Evolutionary conservation across 2,113 vertebrate species (phyloP).

Genomic region (Hydrolagus affinis): DNA sequence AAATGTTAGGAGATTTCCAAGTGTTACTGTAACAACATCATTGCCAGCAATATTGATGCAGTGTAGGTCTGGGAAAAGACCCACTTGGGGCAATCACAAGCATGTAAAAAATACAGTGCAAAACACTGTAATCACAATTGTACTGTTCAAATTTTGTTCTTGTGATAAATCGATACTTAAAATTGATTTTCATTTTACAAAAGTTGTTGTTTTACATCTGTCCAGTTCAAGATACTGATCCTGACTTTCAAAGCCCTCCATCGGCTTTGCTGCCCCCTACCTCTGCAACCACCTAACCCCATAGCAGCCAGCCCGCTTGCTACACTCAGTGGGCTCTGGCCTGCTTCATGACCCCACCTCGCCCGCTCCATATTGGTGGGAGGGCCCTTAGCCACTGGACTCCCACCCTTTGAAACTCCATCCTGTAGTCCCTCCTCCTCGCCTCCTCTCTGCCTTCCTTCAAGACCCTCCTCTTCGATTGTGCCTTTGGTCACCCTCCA

Average conservation of each 20-base stretch:
- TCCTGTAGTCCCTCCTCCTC: too few relatives aligned
- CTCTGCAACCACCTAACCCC: background rate
- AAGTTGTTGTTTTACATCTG: background rate
- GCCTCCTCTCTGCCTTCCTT: too few relatives aligned
- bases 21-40: background rate
- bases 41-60: background rate
- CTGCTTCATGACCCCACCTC: too few relatives aligned
- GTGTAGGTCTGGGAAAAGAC: background rate
- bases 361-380: too few relatives aligned
- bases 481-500: too few relatives aligned
- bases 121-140: background rate
- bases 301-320: too few relatives aligned
- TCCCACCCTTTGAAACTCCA: too few relatives aligned
- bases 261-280: background rate
- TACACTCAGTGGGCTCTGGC: too few relatives aligned
- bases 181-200: background rate
- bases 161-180: background rate
- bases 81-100: background rate
- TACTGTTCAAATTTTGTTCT: background rate
- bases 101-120: background rate
- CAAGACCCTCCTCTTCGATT: too few relatives aligned
- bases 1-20: background rate
- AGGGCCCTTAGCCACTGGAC: too few relatives aligned
- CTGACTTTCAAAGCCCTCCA: background rate
- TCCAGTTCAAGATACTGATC: background rate